Percentiles rank a stretch among this genome's conserved stretches.
Evolutionary conservation across 2,797 vertebrate species (phyloP).

Genomic region (Apodemus agrarius): DNA sequence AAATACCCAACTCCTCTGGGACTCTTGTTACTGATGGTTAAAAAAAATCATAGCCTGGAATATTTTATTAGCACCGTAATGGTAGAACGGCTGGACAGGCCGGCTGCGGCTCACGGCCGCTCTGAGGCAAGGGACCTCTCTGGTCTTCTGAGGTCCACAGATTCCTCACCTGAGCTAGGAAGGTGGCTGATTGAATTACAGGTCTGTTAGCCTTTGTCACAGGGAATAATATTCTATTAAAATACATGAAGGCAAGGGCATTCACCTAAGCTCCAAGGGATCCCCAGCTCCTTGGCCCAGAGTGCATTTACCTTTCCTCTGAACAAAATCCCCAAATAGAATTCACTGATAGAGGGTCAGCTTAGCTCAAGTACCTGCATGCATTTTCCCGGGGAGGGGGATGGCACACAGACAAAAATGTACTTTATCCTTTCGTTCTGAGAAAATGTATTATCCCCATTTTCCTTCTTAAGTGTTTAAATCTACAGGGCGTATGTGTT

Average conservation of each 20-base stretch:
- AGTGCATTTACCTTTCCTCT: not conserved
- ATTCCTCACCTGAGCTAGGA: constrained; percentile 2
- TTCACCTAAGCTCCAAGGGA: not conserved
- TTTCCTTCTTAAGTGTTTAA: constrained; percentile 32
- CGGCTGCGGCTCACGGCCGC: not conserved
- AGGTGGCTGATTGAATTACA: not conserved
- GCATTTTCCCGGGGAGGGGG: accelerated
- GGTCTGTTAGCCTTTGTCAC: not conserved
- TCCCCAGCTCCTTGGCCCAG: not conserved
- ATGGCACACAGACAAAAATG: not conserved
- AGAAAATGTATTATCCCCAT: constrained; percentile 18
- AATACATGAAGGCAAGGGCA: not conserved
- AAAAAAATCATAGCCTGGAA: not conserved
- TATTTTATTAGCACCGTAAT: constrained; percentile 2
- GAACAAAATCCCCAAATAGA: not conserved
- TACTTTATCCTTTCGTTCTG: not conserved
- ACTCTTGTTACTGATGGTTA: constrained; percentile 11
- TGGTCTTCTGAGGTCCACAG: not conserved
- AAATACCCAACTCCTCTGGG: constrained; percentile 63
- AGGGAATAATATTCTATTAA: not conserved
- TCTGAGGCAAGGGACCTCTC: not conserved
- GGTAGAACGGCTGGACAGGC: not conserved
- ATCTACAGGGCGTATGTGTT: not conserved
- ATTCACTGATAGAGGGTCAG: not conserved
- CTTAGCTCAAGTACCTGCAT: not conserved